phyloP scores from a whole-genome alignment of 2,888 invertebrate genomes.

The Smittia sp. region DNA sequence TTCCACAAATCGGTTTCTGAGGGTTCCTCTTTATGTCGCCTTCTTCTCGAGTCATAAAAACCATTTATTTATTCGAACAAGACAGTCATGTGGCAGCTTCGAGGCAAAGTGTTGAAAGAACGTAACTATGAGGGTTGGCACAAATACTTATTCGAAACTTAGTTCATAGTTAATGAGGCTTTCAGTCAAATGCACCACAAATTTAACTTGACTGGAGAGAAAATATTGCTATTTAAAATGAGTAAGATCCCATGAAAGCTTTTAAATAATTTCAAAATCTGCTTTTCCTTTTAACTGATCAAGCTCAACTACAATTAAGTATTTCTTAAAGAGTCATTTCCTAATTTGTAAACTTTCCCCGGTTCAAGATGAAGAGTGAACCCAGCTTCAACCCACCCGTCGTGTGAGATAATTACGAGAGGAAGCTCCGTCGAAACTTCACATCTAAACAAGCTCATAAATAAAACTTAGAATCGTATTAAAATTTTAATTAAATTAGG shows the following conservation, averaged over 20 bases:
- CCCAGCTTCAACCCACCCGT: background rate
- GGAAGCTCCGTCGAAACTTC: constrained; percentile 2
- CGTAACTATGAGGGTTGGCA: too few species aligned
- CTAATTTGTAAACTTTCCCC: background rate
- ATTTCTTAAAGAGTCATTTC: too few species aligned
- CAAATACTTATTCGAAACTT: too few species aligned
- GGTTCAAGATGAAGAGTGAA: background rate
- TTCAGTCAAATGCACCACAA: too few species aligned
- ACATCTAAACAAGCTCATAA: constrained; percentile 34
- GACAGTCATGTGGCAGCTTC: constrained; percentile 12
- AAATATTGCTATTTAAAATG: too few species aligned
- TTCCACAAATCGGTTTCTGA: background rate
- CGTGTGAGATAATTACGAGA: background rate
- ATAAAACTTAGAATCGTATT: constrained; percentile 41
- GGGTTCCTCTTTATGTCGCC: constrained; percentile 13
- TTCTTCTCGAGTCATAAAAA: background rate
- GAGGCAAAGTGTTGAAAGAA: background rate
- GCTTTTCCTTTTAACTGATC: too few species aligned
- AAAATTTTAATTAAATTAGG: constrained; percentile 41
- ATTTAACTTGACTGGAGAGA: too few species aligned
- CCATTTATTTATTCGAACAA: constrained; percentile 6
- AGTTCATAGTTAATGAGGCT: too few species aligned
- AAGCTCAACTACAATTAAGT: too few species aligned
- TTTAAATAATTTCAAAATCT: too few species aligned
- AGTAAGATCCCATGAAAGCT: too few species aligned